These are phyloP conservation scores for Rotaria magnacalcarata DNA, from an alignment of 2,888 invertebrate genomes.

Conservation along the genomic window DNA sequence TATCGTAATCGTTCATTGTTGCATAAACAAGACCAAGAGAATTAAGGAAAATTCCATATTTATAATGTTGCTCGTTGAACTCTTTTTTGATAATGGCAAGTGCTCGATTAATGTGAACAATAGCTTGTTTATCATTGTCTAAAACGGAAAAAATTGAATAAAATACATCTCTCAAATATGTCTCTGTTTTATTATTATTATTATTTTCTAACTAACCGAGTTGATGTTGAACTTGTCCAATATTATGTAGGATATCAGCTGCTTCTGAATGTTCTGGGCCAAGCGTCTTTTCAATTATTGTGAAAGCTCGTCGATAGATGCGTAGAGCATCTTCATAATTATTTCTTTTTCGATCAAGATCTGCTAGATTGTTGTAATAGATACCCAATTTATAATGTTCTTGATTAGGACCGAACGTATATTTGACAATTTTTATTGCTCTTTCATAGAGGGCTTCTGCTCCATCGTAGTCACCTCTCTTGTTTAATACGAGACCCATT, in stretches of 20 bases:
- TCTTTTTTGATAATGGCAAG: not conserved
- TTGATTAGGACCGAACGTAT: not conserved
- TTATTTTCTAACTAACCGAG: not conserved
- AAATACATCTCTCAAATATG: too few species aligned
- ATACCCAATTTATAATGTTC: conserved; percentile 19
- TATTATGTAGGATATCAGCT: not conserved
- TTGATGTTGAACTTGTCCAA: not conserved
- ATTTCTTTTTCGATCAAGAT: not conserved
- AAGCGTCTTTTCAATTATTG: not conserved
- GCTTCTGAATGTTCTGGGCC: not conserved
- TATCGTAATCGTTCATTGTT: not conserved
- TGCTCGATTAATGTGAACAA: not conserved
- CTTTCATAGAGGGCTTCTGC: not conserved
- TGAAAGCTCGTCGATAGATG: not conserved
- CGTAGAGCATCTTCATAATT: not conserved
- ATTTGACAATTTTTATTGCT: not conserved
- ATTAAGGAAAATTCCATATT: not conserved
- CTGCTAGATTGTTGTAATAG: conserved; percentile 9
- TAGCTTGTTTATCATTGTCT: not conserved
- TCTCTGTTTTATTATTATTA: too few species aligned
- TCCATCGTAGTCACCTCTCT: not conserved
- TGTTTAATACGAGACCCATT: not conserved
- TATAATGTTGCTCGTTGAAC: not conserved
- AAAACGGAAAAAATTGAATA: not conserved
- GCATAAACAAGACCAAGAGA: not conserved